These are phyloP conservation scores for Scaptodrosophila latifasciaeformis DNA, from an alignment of 2,888 invertebrate species.

Conservation along the genomic window DNA sequence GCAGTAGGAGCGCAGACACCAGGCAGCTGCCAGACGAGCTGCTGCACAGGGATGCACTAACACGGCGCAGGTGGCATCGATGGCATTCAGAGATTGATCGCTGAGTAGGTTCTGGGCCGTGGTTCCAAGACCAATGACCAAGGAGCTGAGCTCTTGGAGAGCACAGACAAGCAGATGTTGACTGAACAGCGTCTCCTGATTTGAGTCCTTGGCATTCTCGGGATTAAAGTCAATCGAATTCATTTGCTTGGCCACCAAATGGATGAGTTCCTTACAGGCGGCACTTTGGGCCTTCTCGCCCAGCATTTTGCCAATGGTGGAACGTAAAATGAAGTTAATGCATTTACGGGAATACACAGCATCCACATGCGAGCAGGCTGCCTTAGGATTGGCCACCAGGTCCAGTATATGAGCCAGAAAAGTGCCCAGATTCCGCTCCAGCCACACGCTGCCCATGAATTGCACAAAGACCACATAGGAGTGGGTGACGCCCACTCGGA, in stretches of 20 bases:
- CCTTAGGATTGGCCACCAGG: constrained; percentile 95
- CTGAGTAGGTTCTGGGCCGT: constrained; percentile 92
- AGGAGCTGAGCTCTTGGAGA: constrained; percentile 91
- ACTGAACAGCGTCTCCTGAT: constrained; percentile 92
- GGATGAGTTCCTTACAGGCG: constrained; percentile 95
- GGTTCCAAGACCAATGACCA: constrained; percentile 94
- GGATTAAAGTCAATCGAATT: constrained; percentile 94
- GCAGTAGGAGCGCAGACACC: constrained; percentile 92
- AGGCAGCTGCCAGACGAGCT: constrained; percentile 94
- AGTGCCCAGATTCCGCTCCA: constrained; percentile 91
- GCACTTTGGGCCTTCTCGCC: constrained; percentile 98
- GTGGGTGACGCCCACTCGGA: constrained; percentile 97
- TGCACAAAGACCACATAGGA: constrained; percentile 97
- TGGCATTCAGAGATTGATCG: constrained; percentile 87
- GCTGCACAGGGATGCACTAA: constrained; percentile 95
- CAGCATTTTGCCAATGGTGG: constrained; percentile 93
- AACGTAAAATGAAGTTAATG: constrained; percentile 94
- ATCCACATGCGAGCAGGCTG: constrained; percentile 96
- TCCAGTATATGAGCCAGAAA: constrained; percentile 94
- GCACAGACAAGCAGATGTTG: constrained; percentile 95
- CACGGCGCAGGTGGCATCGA: constrained; percentile 80
- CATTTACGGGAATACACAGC: constrained; percentile 98
- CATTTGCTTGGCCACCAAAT: constrained; percentile 95
- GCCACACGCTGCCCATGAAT: constrained; percentile 94
- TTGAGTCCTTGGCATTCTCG: constrained; percentile 92